Evolutionary conservation across 1,140 invertebrate genomes (phyloP).

Genomic region (Oedothorax gibbosus): DNA sequence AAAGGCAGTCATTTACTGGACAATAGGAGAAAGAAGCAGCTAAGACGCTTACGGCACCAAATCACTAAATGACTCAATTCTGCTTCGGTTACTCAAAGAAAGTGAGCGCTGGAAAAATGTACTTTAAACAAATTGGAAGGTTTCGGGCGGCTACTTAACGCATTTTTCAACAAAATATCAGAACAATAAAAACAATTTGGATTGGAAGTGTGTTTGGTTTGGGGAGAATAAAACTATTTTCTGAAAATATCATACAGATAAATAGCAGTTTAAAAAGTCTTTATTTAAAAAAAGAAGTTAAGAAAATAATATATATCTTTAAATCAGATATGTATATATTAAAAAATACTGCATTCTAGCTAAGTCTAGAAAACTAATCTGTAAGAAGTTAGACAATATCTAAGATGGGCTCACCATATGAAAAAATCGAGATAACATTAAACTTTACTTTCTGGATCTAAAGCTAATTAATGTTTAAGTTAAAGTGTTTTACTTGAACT

Average conservation of each 20-base stretch:
- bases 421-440: too few species aligned
- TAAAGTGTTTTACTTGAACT: too few species aligned
- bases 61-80: constrained; percentile 56
- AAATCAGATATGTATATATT: too few species aligned
- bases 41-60: constrained; percentile 37
- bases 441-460: too few species aligned
- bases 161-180: not conserved
- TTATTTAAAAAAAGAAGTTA: not conserved
- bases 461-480: too few species aligned
- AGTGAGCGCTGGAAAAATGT: constrained; percentile 15
- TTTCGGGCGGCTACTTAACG: constrained; percentile 32
- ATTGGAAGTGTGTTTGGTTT: not conserved
- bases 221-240: not conserved
- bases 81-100: constrained; percentile 47
- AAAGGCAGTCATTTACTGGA: constrained; percentile 51
- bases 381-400: too few species aligned
- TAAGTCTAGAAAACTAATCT: too few species aligned
- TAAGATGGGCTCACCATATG: too few species aligned
- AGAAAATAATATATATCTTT: too few species aligned
- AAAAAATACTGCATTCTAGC: too few species aligned
- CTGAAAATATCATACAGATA: not conserved
- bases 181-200: too few species aligned
- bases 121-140: constrained; percentile 36
- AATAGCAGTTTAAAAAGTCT: not conserved
- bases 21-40: constrained; percentile 48